Evolutionary conservation across 2,888 invertebrate species (phyloP).

Genomic region (Sympetrum striolatum): DNA sequence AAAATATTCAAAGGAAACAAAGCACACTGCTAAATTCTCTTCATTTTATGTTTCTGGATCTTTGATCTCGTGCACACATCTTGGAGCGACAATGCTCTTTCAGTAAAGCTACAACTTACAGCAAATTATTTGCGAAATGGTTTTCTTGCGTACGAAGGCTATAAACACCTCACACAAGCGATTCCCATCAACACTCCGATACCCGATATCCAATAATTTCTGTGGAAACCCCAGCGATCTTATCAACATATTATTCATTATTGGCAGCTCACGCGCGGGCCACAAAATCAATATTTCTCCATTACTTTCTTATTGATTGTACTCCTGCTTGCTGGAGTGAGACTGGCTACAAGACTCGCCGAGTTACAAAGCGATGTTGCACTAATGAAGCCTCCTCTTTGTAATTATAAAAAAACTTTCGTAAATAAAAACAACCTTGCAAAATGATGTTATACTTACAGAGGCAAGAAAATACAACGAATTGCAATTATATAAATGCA

Average conservation of each 20-base stretch:
- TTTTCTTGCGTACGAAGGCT: not conserved
- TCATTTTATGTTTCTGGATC: not conserved
- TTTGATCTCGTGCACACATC: not conserved
- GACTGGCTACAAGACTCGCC: not conserved
- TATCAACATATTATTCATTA: constrained; percentile 44
- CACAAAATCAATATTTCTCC: constrained; percentile 13
- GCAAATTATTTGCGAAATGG: constrained; percentile 12
- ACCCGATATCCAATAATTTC: constrained; percentile 41
- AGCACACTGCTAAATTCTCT: too few species aligned
- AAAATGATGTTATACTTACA: too few species aligned
- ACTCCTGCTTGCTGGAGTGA: not conserved
- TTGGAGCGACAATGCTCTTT: not conserved
- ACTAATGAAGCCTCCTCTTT: too few species aligned
- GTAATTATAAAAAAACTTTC: too few species aligned
- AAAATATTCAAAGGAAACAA: too few species aligned
- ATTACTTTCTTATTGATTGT: constrained; percentile 23
- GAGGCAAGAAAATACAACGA: too few species aligned
- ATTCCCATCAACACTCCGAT: constrained; percentile 33
- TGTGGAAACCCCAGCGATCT: constrained; percentile 29
- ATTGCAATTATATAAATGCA: too few species aligned
- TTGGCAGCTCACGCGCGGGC: constrained; percentile 16
- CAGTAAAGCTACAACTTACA: not conserved
- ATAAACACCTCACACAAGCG: constrained; percentile 39
- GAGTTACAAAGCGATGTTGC: too few species aligned
- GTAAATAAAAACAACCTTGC: too few species aligned